These are phyloP conservation scores for Caranx melampygus DNA, from an alignment of 2,113 vertebrate genomes.

Conservation along the genomic window DNA sequence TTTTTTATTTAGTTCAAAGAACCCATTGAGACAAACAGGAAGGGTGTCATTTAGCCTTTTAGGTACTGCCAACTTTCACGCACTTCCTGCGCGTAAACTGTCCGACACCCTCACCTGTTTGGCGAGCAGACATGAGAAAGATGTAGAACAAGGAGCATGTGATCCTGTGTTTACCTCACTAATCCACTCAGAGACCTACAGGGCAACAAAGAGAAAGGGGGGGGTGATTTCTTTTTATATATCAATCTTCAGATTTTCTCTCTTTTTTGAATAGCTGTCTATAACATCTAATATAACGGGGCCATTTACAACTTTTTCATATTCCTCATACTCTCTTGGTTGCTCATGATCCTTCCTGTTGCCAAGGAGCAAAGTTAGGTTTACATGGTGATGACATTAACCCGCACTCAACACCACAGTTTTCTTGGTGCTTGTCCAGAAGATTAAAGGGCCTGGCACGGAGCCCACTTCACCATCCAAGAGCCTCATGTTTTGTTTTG, in stretches of 20 bases:
- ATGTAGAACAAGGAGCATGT: slow-evolving; percentile 59
- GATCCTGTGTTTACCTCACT: slow-evolving; percentile 69
- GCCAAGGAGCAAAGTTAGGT: neutral
- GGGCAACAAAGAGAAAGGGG: slow-evolving; percentile 26
- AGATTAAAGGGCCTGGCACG: slow-evolving; percentile 14
- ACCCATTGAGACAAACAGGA: slow-evolving; percentile 8
- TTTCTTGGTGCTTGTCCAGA: slow-evolving; percentile 24
- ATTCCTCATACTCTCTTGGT: neutral
- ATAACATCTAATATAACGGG: no score
- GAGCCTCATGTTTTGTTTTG: slow-evolving; percentile 10
- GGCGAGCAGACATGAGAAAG: slow-evolving; percentile 33
- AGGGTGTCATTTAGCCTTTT: neutral
- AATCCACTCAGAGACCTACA: slow-evolving; percentile 56
- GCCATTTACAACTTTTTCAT: neutral
- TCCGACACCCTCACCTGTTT: slow-evolving; percentile 33
- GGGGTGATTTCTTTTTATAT: neutral
- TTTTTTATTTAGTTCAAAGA: neutral
- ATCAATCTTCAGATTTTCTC: no score
- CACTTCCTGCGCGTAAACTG: slow-evolving; percentile 29
- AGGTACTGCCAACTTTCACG: slow-evolving; percentile 3
- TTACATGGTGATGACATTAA: slow-evolving; percentile 9
- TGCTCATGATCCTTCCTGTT: neutral
- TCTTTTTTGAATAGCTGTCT: no score
- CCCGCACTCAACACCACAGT: neutral
- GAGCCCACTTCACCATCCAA: neutral